These are phyloP conservation scores for Zeuzera pyrina DNA, from an alignment of 2,888 invertebrate genomes.

Conservation along the genomic window DNA sequence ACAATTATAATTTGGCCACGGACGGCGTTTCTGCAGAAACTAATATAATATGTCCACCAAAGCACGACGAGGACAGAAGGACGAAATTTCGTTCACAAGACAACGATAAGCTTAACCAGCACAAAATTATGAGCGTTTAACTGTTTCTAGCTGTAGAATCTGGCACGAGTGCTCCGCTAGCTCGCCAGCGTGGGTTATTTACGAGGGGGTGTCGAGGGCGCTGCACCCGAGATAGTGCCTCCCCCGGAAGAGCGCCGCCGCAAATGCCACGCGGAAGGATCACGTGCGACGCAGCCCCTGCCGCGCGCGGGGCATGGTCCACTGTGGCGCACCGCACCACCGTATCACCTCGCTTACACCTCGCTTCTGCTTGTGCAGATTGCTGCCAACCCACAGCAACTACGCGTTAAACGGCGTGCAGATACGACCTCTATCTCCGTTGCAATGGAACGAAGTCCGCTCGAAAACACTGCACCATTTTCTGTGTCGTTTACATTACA, in stretches of 20 bases:
- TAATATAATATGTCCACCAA: slow-evolving; percentile 68
- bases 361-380: slow-evolving; percentile 58
- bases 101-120: slow-evolving; percentile 73
- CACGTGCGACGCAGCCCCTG: slow-evolving; percentile 18
- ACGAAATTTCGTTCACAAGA: slow-evolving; percentile 69
- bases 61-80: slow-evolving; percentile 58
- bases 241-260: slow-evolving; percentile 59
- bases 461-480: slow-evolving; percentile 31
- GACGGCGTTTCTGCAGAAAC: slow-evolving; percentile 60
- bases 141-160: slow-evolving; percentile 73
- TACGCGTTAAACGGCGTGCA: slow-evolving; percentile 33
- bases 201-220: slow-evolving; percentile 59
- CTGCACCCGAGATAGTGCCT: slow-evolving; percentile 67
- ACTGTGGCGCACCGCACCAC: slow-evolving; percentile 25
- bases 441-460: slow-evolving; percentile 39
- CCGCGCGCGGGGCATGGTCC: slow-evolving; percentile 23
- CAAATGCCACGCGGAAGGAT: slow-evolving; percentile 25
- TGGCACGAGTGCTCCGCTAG: slow-evolving; percentile 72
- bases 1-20: slow-evolving; percentile 70
- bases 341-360: slow-evolving; percentile 45
- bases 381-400: slow-evolving; percentile 52
- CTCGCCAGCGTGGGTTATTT: slow-evolving; percentile 72
- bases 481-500: slow-evolving; percentile 48
- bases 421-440: slow-evolving; percentile 52
- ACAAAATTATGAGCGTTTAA: slow-evolving; percentile 74